These are phyloP conservation scores for Tapirus terrestris DNA, from an alignment of 2,113 vertebrate species.

Conservation along the genomic window DNA sequence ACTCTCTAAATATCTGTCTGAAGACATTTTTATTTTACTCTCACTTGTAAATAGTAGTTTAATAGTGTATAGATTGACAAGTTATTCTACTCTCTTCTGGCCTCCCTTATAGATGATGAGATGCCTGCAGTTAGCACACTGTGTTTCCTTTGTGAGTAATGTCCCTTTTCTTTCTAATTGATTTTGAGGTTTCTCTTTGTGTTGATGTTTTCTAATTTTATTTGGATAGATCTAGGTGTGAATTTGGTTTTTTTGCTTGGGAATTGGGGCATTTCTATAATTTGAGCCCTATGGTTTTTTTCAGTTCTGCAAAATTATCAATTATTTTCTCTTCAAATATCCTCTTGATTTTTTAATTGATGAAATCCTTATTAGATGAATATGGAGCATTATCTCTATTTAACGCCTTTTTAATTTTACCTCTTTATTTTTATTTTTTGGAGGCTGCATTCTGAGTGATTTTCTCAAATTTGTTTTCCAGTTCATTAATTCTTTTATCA, in stretches of 20 bases:
- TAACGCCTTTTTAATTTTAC: background rate
- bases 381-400: background rate
- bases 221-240: background rate
- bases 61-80: background rate
- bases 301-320: background rate
- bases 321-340: background rate
- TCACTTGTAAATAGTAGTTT: background rate
- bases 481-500: background rate
- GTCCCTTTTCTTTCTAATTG: background rate
- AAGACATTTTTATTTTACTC: background rate
- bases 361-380: background rate
- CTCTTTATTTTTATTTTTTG: background rate
- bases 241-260: background rate
- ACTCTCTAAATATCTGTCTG: background rate
- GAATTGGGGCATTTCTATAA: background rate
- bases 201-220: background rate
- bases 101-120: background rate
- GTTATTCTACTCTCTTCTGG: background rate
- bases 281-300: background rate
- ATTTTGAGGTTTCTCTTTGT: background rate
- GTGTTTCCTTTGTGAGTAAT: background rate
- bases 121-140: background rate
- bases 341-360: background rate
- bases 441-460: background rate
- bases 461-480: background rate